phyloP scores from a whole-genome alignment of 2,888 invertebrate species.

The Mesoligia furuncula region DNA sequence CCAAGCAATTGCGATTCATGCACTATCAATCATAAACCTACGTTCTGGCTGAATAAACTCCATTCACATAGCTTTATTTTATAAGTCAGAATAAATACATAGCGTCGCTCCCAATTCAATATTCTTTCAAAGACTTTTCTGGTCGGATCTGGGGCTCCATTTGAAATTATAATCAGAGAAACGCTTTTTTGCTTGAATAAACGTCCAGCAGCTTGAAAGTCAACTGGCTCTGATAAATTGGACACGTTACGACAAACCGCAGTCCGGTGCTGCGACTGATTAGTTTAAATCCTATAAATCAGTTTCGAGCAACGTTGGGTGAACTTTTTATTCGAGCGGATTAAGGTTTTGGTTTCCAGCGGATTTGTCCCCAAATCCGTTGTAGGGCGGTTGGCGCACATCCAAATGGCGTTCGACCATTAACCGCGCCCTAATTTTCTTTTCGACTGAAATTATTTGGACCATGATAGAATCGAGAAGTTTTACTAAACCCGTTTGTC shows the following conservation, averaged over 20 bases:
- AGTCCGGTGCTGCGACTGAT: conserved; percentile 48
- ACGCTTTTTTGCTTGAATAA: conserved; percentile 66
- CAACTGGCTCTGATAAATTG: conserved; percentile 59
- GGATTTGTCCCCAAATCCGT: conserved; percentile 80
- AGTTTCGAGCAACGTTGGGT: conserved; percentile 46
- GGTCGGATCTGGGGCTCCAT: conserved; percentile 61
- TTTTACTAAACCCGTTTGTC: conserved; percentile 60
- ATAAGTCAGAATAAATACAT: conserved; percentile 56
- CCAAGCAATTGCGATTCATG: conserved; percentile 35
- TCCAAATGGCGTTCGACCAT: conserved; percentile 83
- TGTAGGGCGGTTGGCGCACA: conserved; percentile 78
- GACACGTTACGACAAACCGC: conserved; percentile 52
- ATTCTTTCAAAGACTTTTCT: conserved; percentile 55
- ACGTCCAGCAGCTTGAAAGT: conserved; percentile 60
- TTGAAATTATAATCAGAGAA: conserved; percentile 73
- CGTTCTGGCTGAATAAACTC: conserved; percentile 40
- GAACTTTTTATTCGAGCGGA: conserved; percentile 70
- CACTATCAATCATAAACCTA: conserved; percentile 53
- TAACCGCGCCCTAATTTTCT: conserved; percentile 83
- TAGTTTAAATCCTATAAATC: conserved; percentile 59
- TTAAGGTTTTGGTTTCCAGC: conserved; percentile 77
- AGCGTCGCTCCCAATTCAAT: conserved; percentile 54
- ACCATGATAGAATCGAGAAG: conserved; percentile 72
- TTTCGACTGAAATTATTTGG: conserved; percentile 79
- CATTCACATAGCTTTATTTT: conserved; percentile 42